Base-by-base conservation (phyloP, 2,888 invertebrate genomes). In the Norana najaformis region DNA sequence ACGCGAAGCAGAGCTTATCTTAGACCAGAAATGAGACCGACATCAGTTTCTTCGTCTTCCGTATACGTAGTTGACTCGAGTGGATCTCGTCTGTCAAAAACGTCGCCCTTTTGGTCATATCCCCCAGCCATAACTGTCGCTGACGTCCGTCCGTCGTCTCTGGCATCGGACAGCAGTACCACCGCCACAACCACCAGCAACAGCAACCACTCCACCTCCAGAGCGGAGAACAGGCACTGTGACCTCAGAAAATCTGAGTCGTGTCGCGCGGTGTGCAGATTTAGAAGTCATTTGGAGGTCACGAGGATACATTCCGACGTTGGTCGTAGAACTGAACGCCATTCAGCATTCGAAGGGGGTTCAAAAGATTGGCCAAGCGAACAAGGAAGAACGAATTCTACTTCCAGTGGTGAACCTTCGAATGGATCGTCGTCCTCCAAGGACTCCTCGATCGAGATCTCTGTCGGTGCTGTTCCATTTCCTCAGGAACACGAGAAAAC, bases 361-460 rank as follows among this genome's bases (percentile, higher is more conserved):
- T 69, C 69, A 69, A 69, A 69, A n/a, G 69, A 69, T 30, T 69
- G 69, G 69, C n/a, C 69, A 69, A 69, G 69, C 69, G 69, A 69
- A n/a, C 69, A 30, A 2, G 69, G 69, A 69, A n/a, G n/a, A 69
- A 69, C 69, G 8, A 69, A 30, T 69, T 69, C 69, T 8, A 8
- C 69, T 30, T 69, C 69, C 69, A 69, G 69, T n/a, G 11, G 8
- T n/a, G 69, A 8, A 69, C 69, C 69, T n/a, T 69, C 69, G 30
- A 69, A 69, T 69, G 69, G 13, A 69, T 11, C n/a, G 69, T 69
- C 69, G n/a, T 69, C 69, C 30, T 69, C 69, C 30, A 69, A 69
- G 69, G 69, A 69, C 69, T 69, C 69, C 69, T 69, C 69, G 0
- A 23, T 20, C 47, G 47, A 47, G 23, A 41, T 13, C 41, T 13